phyloP scores from a whole-genome alignment of 1,140 invertebrate species.

The Caerostris extrusa region DNA sequence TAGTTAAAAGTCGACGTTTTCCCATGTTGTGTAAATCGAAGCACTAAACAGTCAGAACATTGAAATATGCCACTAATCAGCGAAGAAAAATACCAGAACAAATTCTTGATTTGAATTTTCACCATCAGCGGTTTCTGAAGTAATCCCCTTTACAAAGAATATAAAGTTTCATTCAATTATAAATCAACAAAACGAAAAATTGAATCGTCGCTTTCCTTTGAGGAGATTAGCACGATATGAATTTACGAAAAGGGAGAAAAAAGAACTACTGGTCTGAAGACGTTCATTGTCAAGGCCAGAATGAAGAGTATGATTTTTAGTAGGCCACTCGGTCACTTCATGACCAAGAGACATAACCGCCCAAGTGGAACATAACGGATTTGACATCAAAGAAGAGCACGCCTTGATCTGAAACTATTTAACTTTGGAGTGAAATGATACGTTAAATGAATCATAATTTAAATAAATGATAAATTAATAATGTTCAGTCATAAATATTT shows the following conservation, averaged over 20 bases:
- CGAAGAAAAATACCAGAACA: not conserved
- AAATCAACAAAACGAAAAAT: too few species aligned
- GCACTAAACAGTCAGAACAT: constrained; percentile 10
- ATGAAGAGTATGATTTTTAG: not conserved
- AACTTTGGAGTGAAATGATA: too few species aligned
- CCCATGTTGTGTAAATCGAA: constrained; percentile 59
- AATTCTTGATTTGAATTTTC: constrained; percentile 1
- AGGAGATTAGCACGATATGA: too few species aligned
- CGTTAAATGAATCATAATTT: too few species aligned
- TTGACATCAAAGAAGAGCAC: not conserved
- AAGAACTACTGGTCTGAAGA: not conserved
- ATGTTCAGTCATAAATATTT: too few species aligned
- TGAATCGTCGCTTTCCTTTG: too few species aligned
- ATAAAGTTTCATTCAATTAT: not conserved
- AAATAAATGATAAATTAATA: too few species aligned
- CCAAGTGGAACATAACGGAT: not conserved
- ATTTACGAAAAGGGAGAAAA: not conserved
- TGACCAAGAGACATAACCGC: not conserved
- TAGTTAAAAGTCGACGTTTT: constrained; percentile 60
- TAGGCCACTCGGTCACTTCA: constrained; percentile 26
- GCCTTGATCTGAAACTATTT: too few species aligned
- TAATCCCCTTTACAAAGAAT: not conserved
- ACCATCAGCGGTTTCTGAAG: constrained; percentile 3
- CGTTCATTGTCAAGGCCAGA: constrained; percentile 28
- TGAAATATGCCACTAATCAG: not conserved